phyloP scores from a whole-genome alignment of 2,113 vertebrate genomes.

The Phalacrocorax carbo region DNA sequence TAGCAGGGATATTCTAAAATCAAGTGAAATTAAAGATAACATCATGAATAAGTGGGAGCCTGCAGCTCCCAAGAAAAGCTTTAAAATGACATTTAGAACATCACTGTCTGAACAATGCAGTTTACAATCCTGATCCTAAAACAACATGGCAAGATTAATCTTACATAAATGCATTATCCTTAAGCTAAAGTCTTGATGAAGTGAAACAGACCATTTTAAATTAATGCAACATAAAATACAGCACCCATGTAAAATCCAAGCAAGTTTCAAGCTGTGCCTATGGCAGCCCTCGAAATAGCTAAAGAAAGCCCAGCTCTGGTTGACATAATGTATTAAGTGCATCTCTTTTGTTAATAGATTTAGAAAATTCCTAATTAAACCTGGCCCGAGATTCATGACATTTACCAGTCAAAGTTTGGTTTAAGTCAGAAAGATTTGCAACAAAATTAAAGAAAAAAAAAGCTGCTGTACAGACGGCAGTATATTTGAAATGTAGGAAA shows the following conservation, averaged over 20 bases:
- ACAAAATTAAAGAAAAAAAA: slow-evolving; percentile 58
- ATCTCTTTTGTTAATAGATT: slow-evolving; percentile 62
- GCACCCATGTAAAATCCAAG: slow-evolving; percentile 39
- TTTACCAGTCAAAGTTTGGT: slow-evolving; percentile 49
- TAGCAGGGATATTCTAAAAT: slow-evolving; percentile 24
- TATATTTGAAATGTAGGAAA: slow-evolving; percentile 65
- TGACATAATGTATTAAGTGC: slow-evolving; percentile 65
- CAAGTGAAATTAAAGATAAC: slow-evolving; percentile 50
- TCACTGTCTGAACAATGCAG: slow-evolving; percentile 54
- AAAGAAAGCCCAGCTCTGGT: slow-evolving; percentile 12
- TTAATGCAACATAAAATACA: slow-evolving; percentile 32
- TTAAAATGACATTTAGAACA: slow-evolving; percentile 45
- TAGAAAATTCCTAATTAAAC: slow-evolving; percentile 66
- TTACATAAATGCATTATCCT: slow-evolving; percentile 70
- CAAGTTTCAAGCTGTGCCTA: slow-evolving; percentile 54
- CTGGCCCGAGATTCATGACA: slow-evolving; percentile 42
- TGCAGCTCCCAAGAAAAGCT: slow-evolving; percentile 51
- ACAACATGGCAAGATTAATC: slow-evolving; percentile 62
- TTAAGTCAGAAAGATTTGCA: slow-evolving; percentile 50
- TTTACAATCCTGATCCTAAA: slow-evolving; percentile 60
- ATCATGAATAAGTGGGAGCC: slow-evolving; percentile 42
- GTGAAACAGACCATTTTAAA: slow-evolving; percentile 64
- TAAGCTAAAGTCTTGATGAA: slow-evolving; percentile 65
- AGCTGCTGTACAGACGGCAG: neutral
- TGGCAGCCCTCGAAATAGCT: slow-evolving; percentile 50